phyloP scores from a whole-genome alignment of 2,888 invertebrate genomes.

The Ectropis crepuscularia region DNA sequence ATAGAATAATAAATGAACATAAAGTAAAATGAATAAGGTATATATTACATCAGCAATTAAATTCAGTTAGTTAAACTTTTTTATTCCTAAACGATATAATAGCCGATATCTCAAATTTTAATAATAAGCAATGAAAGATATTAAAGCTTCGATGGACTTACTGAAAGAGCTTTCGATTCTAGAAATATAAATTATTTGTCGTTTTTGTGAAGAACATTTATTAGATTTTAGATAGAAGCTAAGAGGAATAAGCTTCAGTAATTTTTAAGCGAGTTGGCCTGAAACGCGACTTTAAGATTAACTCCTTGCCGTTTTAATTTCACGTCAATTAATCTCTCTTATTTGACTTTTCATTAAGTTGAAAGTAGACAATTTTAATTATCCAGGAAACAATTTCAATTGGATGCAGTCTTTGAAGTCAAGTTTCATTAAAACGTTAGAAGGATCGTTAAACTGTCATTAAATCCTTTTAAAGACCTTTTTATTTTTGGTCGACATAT shows the following conservation, averaged over 20 bases:
- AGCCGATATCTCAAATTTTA: conserved; percentile 6
- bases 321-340: conserved; percentile 66
- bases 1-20: too few species aligned
- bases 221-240: conserved; percentile 43
- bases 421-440: conserved; percentile 16
- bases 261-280: conserved; percentile 56
- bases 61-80: not conserved
- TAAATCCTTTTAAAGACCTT: conserved; percentile 11
- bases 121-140: conserved; percentile 18
- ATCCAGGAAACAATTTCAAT: conserved; percentile 34
- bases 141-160: conserved; percentile 18
- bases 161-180: conserved; percentile 14
- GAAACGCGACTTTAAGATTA: conserved; percentile 62
- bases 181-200: conserved; percentile 23
- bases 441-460: conserved; percentile 4
- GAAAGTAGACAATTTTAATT: conserved; percentile 45
- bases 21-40: too few species aligned
- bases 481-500: not conserved
- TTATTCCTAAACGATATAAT: not conserved
- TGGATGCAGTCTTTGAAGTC: conserved; percentile 31
- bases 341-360: conserved; percentile 61
- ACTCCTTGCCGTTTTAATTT: conserved; percentile 65
- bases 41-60: too few species aligned
- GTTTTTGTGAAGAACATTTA: conserved; percentile 41
- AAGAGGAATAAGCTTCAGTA: conserved; percentile 54